Evolutionary conservation across 2,113 vertebrate genomes (phyloP).

Genomic region (Rhagologus leucostigma): DNA sequence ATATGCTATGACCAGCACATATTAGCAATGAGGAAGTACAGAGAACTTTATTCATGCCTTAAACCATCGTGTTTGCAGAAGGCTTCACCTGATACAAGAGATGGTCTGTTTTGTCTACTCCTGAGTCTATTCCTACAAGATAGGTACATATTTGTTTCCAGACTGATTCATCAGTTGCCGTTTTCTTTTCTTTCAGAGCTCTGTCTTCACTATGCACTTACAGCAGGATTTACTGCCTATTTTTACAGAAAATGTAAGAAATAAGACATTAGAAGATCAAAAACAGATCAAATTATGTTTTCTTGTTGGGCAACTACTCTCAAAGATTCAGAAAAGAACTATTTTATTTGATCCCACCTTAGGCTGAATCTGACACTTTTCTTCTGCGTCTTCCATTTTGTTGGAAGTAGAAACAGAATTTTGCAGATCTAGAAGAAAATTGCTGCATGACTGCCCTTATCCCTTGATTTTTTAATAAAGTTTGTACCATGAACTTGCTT

Average conservation of each 20-base stretch:
- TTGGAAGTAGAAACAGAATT: constrained; percentile 14
- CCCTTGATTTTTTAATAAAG: constrained; percentile 4
- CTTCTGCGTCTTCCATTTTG: neutral
- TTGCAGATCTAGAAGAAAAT: constrained; percentile 20
- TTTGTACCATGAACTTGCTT: neutral
- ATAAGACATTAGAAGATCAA: neutral
- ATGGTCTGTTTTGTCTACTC: neutral
- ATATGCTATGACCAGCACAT: neutral
- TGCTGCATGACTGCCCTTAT: neutral
- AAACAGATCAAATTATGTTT: neutral
- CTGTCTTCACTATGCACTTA: neutral
- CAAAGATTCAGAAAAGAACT: neutral
- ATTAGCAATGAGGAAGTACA: neutral
- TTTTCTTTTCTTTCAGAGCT: neutral
- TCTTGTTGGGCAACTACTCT: neutral
- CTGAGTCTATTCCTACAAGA: neutral
- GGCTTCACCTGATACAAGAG: neutral
- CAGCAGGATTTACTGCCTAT: neutral
- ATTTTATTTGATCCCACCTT: neutral
- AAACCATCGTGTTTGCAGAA: neutral
- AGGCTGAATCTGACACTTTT: neutral
- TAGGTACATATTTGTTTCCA: neutral
- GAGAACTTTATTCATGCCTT: neutral
- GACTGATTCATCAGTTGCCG: neutral
- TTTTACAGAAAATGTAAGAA: neutral